Conservation (phyloP, 2,113 vertebrate genomes). For the Tetraodon nigroviridis region DNA sequence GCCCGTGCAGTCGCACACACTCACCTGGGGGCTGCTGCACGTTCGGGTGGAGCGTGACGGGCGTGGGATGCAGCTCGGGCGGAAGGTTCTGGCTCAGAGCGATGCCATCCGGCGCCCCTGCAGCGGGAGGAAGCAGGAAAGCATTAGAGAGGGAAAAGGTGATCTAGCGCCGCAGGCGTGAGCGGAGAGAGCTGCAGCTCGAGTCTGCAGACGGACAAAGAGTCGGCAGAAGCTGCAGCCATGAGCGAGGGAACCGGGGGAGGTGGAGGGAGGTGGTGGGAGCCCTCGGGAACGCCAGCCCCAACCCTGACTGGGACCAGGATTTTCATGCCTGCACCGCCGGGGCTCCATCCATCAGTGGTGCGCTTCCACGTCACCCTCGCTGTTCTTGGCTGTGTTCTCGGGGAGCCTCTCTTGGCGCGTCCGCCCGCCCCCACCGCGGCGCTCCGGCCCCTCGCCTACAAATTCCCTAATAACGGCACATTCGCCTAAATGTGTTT, state of each 20-base stretch:
- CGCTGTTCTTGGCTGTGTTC: constrained; percentile 49
- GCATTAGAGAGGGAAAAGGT: too few relatives aligned
- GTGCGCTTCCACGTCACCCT: constrained; percentile 43
- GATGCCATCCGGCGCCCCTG: constrained; percentile 83
- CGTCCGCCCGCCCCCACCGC: constrained; percentile 10
- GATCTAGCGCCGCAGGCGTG: too few relatives aligned
- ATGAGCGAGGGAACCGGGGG: too few relatives aligned
- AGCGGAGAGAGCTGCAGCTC: too few relatives aligned
- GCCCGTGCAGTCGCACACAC: constrained; percentile 51
- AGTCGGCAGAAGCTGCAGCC: too few relatives aligned
- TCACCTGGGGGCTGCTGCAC: constrained; percentile 66
- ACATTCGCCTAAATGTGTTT: constrained; percentile 82
- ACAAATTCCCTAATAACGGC: constrained; percentile 81
- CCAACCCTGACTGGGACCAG: too few relatives aligned
- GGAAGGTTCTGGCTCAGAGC: constrained; percentile 72
- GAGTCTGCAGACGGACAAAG: too few relatives aligned
- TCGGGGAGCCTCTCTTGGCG: constrained; percentile 10
- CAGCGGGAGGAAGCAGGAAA: background rate
- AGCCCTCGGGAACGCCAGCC: too few relatives aligned
- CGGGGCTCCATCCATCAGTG: constrained; percentile 49
- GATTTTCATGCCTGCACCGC: too few relatives aligned
- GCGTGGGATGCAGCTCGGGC: constrained; percentile 61
- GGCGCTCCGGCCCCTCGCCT: constrained; percentile 73
- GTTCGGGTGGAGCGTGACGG: constrained; percentile 54
- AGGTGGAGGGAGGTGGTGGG: too few relatives aligned